Evolutionary conservation across 2,888 invertebrate species (phyloP), one percentile per base, ranked within the genome.

Genomic region (Metacarcinus magister): DNA sequence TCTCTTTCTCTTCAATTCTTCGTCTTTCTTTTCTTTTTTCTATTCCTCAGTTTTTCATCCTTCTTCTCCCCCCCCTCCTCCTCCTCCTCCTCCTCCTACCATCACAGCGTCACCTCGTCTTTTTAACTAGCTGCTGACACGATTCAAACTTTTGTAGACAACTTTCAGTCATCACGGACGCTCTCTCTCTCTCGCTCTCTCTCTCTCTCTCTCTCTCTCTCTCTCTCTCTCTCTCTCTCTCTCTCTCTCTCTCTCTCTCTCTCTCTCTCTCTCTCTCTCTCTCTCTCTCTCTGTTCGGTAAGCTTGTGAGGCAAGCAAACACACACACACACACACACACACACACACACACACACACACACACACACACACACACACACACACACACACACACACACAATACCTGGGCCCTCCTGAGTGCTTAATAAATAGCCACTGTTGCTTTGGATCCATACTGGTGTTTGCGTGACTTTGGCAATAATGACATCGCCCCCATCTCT

Each of bases 211-310:
- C 60, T 93, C 60, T 93, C 60, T 93, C 93, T 93, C 93, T 44
- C 93, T 93, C 54, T 93, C 54, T 93, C 93, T 48, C 54, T 93
- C 60, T 93, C 60, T 93, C 93, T 93, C 93, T 93, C 48, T 93
- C 48, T 93, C 93, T 93, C 93, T 93, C 93, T 93, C 48, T 93
- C 48, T 43, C 43, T 44, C 19, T n/a, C 46, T 93, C 46, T 93
- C 43, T 93, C 46, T 93, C n/a, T 48, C 48, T 32, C 23, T 32
- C 19, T 60, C 19, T 48, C 48, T 48, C 32, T 54, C 48, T 44
- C 93, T n/a, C 93, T 82, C 32, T 82, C 32, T 82, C 82, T 82
- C 32, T 28, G 23, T 16, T 54, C 54, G 2, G 67, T 67, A 67
- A 67, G 23, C 67, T 16, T 16, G 67, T 67, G n/a, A 67, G 19